A percentile compares a stretch with the other conserved stretches of the same genome.
Evolutionary conservation across 1,140 invertebrate genomes (phyloP).

Genomic region (Euura lappo): DNA sequence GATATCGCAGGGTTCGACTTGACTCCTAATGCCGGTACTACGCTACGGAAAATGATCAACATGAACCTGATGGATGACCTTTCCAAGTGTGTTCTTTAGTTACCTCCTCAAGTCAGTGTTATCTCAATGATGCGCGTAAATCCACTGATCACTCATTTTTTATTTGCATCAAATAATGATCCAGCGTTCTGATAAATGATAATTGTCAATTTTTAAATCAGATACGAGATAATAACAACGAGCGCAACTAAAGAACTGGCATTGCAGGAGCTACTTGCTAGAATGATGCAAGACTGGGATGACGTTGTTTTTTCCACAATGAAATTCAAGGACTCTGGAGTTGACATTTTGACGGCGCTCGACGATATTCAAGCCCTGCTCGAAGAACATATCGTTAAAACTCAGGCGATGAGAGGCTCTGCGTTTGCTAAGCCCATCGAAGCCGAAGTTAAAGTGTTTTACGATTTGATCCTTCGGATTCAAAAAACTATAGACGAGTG

Average conservation of each 20-base stretch:
- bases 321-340: conserved; percentile 80
- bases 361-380: conserved; percentile 87
- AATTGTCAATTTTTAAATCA: conserved; percentile 28
- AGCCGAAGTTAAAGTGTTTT: conserved; percentile 81
- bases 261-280: conserved; percentile 77
- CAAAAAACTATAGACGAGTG: conserved; percentile 86
- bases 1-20: conserved; percentile 81
- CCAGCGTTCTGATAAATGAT: conserved; percentile 9
- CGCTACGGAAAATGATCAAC: conserved; percentile 81
- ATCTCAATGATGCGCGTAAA: neutral
- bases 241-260: conserved; percentile 87
- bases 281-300: conserved; percentile 88
- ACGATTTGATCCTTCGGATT: conserved; percentile 77
- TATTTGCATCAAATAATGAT: conserved; percentile 11
- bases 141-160: neutral
- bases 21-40: conserved; percentile 84
- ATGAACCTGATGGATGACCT: conserved; percentile 77
- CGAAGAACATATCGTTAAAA: conserved; percentile 90
- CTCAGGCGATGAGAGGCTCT: conserved; percentile 87
- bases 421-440: conserved; percentile 92
- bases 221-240: conserved; percentile 85
- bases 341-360: conserved; percentile 77
- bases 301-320: conserved; percentile 74
- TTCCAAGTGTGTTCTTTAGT: conserved; percentile 65
- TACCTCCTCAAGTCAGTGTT: neutral